Conservation (phyloP, 2,888 invertebrate species). For the Dicyrtoma fusca region DNA sequence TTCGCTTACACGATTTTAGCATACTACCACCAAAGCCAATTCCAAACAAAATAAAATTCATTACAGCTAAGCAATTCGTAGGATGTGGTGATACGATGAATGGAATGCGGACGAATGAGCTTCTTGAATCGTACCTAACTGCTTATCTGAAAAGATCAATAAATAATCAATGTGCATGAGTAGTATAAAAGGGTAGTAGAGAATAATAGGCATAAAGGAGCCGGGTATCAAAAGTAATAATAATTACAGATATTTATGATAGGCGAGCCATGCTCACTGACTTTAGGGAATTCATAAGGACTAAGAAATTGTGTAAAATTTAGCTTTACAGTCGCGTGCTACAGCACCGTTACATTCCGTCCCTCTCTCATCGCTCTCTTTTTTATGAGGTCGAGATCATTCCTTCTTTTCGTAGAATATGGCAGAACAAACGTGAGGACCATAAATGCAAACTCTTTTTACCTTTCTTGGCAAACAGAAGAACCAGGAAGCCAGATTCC, state of each 20-base stretch:
- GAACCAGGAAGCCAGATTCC: too few relatives aligned
- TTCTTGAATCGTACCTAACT: too few relatives aligned
- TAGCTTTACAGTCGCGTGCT: constrained; percentile 53
- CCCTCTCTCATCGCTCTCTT: not conserved
- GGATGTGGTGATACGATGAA: too few relatives aligned
- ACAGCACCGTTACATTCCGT: constrained; percentile 43
- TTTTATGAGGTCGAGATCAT: not conserved
- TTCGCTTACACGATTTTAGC: too few relatives aligned
- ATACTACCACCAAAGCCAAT: too few relatives aligned
- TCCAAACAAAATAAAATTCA: too few relatives aligned
- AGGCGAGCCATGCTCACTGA: constrained; percentile 32
- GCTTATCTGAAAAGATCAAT: not conserved
- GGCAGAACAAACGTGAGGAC: too few relatives aligned
- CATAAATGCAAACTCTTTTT: too few relatives aligned
- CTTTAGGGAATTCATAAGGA: not conserved
- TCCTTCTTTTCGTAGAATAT: constrained; percentile 4
- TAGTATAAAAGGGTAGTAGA: not conserved
- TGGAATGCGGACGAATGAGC: too few relatives aligned
- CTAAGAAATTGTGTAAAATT: constrained; percentile 42
- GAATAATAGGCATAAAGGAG: not conserved
- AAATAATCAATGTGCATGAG: not conserved
- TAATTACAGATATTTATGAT: constrained; percentile 35
- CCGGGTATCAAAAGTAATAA: constrained; percentile 18
- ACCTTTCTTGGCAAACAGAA: too few relatives aligned
- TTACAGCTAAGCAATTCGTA: too few relatives aligned